Base-by-base conservation (phyloP, 2,113 vertebrate species). In the Oreochromis tanganicae region DNA sequence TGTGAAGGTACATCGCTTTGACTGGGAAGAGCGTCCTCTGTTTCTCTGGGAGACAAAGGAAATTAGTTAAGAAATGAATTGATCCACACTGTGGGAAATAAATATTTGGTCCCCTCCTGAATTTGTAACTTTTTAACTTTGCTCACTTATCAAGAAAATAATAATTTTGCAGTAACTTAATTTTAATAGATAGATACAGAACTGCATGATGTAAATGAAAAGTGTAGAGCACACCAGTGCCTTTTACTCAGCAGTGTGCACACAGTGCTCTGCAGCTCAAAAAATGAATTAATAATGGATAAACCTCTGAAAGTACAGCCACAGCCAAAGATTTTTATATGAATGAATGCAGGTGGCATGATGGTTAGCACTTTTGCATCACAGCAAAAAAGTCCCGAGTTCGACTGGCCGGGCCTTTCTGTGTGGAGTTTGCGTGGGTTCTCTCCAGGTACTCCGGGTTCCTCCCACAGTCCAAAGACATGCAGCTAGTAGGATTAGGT, bases 1-100 rank as follows among this genome's bases (percentile, higher is more conserved):
- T 43, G 66, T 99, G 98, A 48, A 97, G 27, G 6, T 95, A 82
- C 13, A 93, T 14, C 3, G 82, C 52, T 0, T 4, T 85, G 2
- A 98, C 90, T 0, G 41, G 19, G 29, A 87, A 21, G 1, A 12
- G 2, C 13, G 0, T 36, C 41, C 16, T 46, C 32, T 21, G 9
- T 41, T 90, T 41, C 2, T 88, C 94, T 94, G 12, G 11, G 73
- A 82, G 52, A 88, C 19, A 6, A 61, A 29, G 43, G 8, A n/a
- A 61, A 46, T 32, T 13, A 32, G 38, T 78, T 73, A 27, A 73
- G 24, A 17, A 48, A 48, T 48, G 14, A 75, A 75, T 19, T 6
- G 6, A 75, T 19, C 10, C 34, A 38, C 61, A 66, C 3, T 27
- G n/a, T 43, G 38, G 38, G 8, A 46, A 24, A 24, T 46, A 16